These are phyloP conservation scores for Platycheirus rosarum DNA, from an alignment of 2,888 invertebrate genomes.

Conservation along the genomic window DNA sequence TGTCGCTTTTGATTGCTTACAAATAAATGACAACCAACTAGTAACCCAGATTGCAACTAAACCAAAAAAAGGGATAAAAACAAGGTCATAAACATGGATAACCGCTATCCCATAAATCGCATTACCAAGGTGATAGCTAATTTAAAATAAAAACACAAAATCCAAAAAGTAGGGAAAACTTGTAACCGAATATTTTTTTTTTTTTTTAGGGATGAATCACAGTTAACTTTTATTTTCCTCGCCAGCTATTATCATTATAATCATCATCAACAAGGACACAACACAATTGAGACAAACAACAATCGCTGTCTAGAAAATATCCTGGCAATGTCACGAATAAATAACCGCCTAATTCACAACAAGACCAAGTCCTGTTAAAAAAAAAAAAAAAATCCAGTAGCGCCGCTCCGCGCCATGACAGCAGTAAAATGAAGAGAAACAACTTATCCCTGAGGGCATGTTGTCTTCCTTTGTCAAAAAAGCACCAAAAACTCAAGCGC, in stretches of 20 bases:
- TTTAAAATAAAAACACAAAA: conserved; percentile 35
- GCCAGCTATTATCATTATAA: conserved; percentile 48
- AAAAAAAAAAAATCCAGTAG: conserved; percentile 11
- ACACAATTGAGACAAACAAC: conserved; percentile 57
- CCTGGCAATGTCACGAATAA: conserved; percentile 66
- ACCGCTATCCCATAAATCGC: conserved; percentile 66
- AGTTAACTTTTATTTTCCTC: conserved; percentile 14
- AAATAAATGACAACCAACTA: conserved; percentile 42
- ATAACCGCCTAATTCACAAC: conserved; percentile 62
- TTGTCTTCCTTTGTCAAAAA: conserved; percentile 45
- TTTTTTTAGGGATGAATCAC: conserved; percentile 48
- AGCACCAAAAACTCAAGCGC: conserved; percentile 52
- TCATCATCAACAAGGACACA: conserved; percentile 63
- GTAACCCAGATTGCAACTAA: conserved; percentile 35
- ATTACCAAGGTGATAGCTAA: conserved; percentile 71
- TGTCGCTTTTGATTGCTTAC: conserved; percentile 68
- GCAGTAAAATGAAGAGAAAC: conserved; percentile 42
- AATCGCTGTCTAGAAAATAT: conserved; percentile 24
- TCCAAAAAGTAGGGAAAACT: conserved; percentile 36
- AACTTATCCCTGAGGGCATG: conserved; percentile 70
- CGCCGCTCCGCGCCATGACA: conserved; percentile 34
- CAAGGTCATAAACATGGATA: conserved; percentile 56
- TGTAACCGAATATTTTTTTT: conserved; percentile 52
- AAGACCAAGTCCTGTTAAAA: conserved; percentile 8
- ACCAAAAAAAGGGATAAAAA: conserved; percentile 30